Evolutionary conservation across 2,113 vertebrate genomes (phyloP).

Genomic region (Bathybates hornii): DNA sequence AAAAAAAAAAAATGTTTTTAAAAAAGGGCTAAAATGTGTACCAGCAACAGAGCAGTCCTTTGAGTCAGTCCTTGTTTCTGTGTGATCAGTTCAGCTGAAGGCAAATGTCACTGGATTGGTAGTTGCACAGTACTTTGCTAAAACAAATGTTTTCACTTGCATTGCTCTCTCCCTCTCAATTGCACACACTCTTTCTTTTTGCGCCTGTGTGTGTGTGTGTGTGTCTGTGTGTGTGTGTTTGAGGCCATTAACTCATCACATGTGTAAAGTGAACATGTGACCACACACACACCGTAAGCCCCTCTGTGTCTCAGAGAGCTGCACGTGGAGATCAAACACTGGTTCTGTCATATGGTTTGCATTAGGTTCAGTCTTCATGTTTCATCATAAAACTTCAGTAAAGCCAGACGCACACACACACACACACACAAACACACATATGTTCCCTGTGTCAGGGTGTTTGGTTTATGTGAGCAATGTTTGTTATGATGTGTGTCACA

Average conservation of each 20-base stretch:
- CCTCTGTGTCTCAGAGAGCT: conserved; percentile 43
- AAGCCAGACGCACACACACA: conserved; percentile 30
- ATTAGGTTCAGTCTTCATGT: conserved; percentile 79
- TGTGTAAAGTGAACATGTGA: conserved; percentile 59
- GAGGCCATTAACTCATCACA: conserved; percentile 58
- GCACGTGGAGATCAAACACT: conserved; percentile 59
- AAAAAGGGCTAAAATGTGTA: not conserved
- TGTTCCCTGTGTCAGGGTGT: not conserved
- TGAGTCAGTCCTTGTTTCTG: not conserved
- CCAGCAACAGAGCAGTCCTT: not conserved
- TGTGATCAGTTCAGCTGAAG: not conserved
- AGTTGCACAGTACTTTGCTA: not conserved
- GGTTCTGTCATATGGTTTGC: conserved; percentile 75
- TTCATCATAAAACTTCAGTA: conserved; percentile 77
- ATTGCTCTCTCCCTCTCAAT: not conserved
- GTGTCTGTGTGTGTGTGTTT: not conserved
- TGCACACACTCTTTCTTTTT: not conserved
- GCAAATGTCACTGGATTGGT: not conserved
- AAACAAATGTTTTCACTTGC: not conserved
- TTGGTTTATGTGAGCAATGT: conserved; percentile 34
- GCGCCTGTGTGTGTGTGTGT: not conserved
- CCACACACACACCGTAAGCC: conserved; percentile 60
- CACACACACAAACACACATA: not conserved
- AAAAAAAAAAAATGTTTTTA: rapidly evolving
- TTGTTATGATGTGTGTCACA: conserved; percentile 55